phyloP scores from a whole-genome alignment of 1,140 invertebrate genomes.

The Listronotus bonariensis region DNA sequence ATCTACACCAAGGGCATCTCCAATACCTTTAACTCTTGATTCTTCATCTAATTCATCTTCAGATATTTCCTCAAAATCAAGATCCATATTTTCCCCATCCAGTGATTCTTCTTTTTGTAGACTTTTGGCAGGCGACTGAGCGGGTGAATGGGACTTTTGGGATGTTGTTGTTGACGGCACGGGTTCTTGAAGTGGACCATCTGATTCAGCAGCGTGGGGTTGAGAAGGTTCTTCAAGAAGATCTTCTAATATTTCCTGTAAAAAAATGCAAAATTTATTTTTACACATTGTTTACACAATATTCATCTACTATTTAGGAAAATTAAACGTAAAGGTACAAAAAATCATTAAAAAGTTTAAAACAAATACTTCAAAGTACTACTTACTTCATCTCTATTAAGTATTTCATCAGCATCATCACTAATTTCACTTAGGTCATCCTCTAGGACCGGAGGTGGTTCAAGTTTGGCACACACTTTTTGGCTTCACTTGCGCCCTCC shows the following conservation, averaged over 20 bases:
- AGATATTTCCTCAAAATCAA: constrained; percentile 89
- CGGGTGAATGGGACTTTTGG: constrained; percentile 42
- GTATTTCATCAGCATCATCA: constrained; percentile 83
- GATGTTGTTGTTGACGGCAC: constrained; percentile 33
- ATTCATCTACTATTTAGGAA: too few relatives aligned
- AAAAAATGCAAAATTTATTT: neutral
- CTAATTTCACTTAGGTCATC: constrained; percentile 85
- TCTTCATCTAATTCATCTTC: constrained; percentile 87
- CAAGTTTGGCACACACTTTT: constrained; percentile 56
- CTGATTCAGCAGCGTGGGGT: constrained; percentile 12
- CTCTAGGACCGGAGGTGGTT: constrained; percentile 63
- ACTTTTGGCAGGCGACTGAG: constrained; percentile 36
- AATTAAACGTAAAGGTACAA: too few relatives aligned
- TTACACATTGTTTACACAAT: too few relatives aligned
- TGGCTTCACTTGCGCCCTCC: constrained; percentile 57
- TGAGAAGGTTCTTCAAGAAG: constrained; percentile 9
- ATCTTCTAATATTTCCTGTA: constrained; percentile 36
- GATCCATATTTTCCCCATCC: constrained; percentile 67
- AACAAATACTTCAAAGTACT: too few relatives aligned
- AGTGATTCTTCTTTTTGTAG: constrained; percentile 53
- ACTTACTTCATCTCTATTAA: constrained; percentile 73
- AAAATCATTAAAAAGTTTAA: too few relatives aligned
- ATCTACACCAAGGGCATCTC: constrained; percentile 88
- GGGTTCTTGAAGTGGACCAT: constrained; percentile 19
- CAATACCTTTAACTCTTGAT: constrained; percentile 69